These are phyloP conservation scores for Nettapus auritus DNA, from an alignment of 2,113 vertebrate genomes.

Conservation along the genomic window DNA sequence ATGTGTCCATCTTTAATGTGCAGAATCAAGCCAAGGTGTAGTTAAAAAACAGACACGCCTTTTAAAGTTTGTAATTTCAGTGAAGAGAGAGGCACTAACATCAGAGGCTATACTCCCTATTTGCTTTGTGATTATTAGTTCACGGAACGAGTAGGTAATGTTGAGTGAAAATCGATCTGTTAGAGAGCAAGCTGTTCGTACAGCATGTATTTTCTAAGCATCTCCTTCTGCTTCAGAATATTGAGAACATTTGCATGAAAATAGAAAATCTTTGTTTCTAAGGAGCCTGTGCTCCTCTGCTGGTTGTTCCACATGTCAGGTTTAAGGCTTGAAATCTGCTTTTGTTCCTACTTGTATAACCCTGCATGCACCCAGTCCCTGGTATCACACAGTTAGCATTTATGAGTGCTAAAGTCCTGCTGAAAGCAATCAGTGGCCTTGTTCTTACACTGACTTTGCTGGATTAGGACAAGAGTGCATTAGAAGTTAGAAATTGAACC, in stretches of 20 bases:
- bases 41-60: background rate
- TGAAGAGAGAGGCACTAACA: background rate
- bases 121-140: background rate
- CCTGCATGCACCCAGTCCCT: background rate
- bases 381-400: background rate
- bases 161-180: background rate
- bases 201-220: background rate
- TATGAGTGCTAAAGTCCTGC: background rate
- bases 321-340: background rate
- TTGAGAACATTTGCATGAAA: background rate
- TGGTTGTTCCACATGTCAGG: background rate
- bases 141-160: background rate
- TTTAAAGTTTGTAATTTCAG: background rate
- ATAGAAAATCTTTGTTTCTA: conserved; percentile 1
- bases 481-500: background rate
- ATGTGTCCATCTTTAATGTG: background rate
- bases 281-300: background rate
- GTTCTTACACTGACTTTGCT: background rate
- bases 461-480: background rate
- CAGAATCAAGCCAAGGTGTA: background rate
- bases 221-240: conserved; percentile 5
- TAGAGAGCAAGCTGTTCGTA: background rate
- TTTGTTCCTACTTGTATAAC: background rate
- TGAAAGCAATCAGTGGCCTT: background rate
- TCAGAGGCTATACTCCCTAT: background rate